Evolutionary conservation across 2,888 invertebrate species (phyloP).

Genomic region (Agrotis ipsilon): DNA sequence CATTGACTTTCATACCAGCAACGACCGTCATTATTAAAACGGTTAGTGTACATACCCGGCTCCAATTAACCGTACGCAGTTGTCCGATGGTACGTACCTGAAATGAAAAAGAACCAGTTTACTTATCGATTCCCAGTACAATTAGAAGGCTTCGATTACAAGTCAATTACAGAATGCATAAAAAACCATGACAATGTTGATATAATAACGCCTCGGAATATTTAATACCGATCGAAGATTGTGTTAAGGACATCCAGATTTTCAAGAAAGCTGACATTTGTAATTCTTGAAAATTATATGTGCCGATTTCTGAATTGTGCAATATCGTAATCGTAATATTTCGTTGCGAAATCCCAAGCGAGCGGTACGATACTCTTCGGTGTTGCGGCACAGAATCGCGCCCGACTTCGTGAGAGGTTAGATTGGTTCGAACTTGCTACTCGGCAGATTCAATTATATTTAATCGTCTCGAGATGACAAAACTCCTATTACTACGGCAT

Average conservation of each 20-base stretch:
- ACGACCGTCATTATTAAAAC: constrained; percentile 65
- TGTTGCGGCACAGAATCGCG: constrained; percentile 79
- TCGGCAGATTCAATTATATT: constrained; percentile 83
- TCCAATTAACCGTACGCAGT: constrained; percentile 66
- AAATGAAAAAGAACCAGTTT: constrained; percentile 74
- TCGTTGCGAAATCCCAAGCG: constrained; percentile 74
- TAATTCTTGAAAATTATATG: constrained; percentile 59
- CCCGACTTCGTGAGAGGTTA: constrained; percentile 81
- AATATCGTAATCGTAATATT: constrained; percentile 74
- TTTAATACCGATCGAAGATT: constrained; percentile 48
- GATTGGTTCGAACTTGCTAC: constrained; percentile 77
- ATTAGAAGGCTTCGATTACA: constrained; percentile 71
- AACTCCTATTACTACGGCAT: constrained; percentile 72
- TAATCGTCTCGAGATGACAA: constrained; percentile 82
- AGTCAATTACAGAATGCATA: constrained; percentile 60
- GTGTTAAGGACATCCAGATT: constrained; percentile 60
- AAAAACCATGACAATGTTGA: constrained; percentile 61
- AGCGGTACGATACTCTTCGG: constrained; percentile 69
- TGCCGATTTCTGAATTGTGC: constrained; percentile 64
- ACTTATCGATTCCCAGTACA: constrained; percentile 73
- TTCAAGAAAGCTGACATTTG: constrained; percentile 59
- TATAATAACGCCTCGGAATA: constrained; percentile 62
- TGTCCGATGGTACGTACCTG: constrained; percentile 75
- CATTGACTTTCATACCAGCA: constrained; percentile 62
- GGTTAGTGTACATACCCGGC: constrained; percentile 66